These are phyloP conservation scores for Agriopis aurantiaria DNA, from an alignment of 2,888 invertebrate species.

Conservation along the genomic window DNA sequence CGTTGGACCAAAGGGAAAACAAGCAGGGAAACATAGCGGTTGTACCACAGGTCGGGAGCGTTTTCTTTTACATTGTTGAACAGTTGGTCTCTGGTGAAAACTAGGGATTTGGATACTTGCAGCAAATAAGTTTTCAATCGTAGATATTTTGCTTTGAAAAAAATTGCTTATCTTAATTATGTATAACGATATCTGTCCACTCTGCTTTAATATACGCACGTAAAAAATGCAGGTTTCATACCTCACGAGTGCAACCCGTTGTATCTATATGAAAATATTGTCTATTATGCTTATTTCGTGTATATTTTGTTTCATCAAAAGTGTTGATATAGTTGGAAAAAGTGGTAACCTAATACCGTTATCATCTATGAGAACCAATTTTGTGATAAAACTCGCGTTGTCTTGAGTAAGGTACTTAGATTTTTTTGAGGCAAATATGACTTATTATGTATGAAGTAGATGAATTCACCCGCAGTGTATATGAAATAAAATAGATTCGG, in stretches of 20 bases:
- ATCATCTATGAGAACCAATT: neutral
- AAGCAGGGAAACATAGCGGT: too few species aligned
- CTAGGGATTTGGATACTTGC: too few species aligned
- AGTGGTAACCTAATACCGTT: neutral
- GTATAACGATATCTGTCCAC: neutral
- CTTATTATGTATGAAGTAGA: neutral
- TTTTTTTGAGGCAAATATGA: neutral
- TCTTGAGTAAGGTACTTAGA: neutral
- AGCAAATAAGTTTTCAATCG: too few species aligned
- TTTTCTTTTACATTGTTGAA: too few species aligned
- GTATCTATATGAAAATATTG: conserved; percentile 8
- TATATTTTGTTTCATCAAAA: conserved; percentile 8
- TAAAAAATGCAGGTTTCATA: conserved; percentile 23
- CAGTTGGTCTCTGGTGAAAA: too few species aligned
- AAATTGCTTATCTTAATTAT: neutral
- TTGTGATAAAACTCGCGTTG: neutral
- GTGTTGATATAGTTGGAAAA: conserved; percentile 5
- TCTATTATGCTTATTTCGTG: conserved; percentile 7
- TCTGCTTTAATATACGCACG: conserved; percentile 15
- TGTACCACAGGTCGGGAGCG: too few species aligned
- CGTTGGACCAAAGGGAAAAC: too few species aligned
- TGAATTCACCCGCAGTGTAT: too few species aligned
- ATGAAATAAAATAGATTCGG: too few species aligned
- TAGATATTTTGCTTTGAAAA: neutral
- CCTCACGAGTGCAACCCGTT: conserved; percentile 1